Conservation (phyloP, 2,888 invertebrate species). For the Salpingus planirostris region DNA sequence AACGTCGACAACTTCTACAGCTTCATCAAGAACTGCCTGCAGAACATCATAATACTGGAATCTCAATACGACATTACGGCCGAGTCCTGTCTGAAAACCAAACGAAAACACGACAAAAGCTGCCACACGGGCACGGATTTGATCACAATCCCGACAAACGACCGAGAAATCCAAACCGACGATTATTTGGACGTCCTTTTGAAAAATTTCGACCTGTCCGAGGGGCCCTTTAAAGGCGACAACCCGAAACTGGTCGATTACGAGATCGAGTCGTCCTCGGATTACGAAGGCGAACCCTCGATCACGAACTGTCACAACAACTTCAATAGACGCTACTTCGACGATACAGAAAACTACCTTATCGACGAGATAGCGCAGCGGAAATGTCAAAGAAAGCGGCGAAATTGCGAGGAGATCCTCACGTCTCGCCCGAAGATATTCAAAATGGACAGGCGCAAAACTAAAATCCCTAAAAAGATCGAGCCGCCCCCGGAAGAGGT, state of each 20-base stretch:
- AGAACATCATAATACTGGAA: slow-evolving; percentile 37
- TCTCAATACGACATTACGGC: slow-evolving; percentile 35
- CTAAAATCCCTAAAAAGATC: slow-evolving; percentile 37
- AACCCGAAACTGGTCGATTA: slow-evolving; percentile 31
- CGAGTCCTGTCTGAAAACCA: slow-evolving; percentile 37
- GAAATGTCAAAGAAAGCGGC: slow-evolving; percentile 22
- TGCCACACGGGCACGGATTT: slow-evolving; percentile 38
- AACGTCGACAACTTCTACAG: slow-evolving; percentile 34
- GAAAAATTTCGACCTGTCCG: slow-evolving; percentile 7
- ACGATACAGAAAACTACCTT: slow-evolving; percentile 30
- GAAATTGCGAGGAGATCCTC: slow-evolving; percentile 26
- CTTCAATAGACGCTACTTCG: slow-evolving; percentile 20
- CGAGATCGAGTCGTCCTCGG: slow-evolving; percentile 26
- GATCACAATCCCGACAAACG: slow-evolving; percentile 28
- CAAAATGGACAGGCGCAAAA: slow-evolving; percentile 37
- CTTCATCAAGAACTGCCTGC: slow-evolving; percentile 37
- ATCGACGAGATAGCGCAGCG: slow-evolving; percentile 33
- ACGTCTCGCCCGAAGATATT: slow-evolving; percentile 28
- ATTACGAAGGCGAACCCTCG: slow-evolving; percentile 16
- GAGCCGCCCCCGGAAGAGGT: slow-evolving; percentile 9
- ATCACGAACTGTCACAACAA: neutral
- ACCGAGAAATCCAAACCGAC: slow-evolving; percentile 37
- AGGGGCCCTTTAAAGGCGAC: slow-evolving; percentile 3
- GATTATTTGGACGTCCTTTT: slow-evolving; percentile 22
- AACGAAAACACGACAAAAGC: slow-evolving; percentile 41